Conservation (phyloP, 2,797 vertebrate species). For the Leptoclinus maculatus region DNA sequence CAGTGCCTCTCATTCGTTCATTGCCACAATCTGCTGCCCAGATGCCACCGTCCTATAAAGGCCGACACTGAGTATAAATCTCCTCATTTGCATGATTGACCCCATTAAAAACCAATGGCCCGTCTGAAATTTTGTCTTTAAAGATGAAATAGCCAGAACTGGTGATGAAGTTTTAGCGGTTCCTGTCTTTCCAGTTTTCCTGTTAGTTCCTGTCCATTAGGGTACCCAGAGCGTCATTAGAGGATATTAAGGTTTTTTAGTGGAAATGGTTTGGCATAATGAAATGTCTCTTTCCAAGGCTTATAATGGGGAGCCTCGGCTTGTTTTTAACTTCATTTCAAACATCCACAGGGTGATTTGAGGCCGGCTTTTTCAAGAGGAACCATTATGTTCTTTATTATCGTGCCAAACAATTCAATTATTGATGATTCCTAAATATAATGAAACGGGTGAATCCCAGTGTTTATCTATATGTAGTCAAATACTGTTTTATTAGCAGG, state of each 20-base stretch:
- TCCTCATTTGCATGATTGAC: conserved; percentile 52
- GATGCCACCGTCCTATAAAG: conserved; percentile 49
- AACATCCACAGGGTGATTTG: neutral
- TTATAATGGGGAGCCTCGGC: conserved; percentile 25
- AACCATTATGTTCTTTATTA: neutral
- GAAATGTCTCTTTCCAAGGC: conserved; percentile 32
- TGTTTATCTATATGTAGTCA: neutral
- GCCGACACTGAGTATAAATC: conserved; percentile 47
- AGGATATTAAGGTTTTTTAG: conserved; percentile 42
- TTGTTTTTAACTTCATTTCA: conserved; percentile 37
- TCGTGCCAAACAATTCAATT: neutral
- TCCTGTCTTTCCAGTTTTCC: conserved; percentile 49
- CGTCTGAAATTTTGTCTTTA: conserved; percentile 49
- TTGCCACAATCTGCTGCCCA: conserved; percentile 37
- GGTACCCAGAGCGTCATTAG: conserved; percentile 45
- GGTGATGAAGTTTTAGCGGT: conserved; percentile 40
- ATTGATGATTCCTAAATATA: neutral
- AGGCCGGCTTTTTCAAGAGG: neutral
- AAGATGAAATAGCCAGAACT: conserved; percentile 35
- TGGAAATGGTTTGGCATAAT: conserved; percentile 43
- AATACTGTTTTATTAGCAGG: conserved; percentile 13
- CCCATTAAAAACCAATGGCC: conserved; percentile 55
- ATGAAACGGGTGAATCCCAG: neutral
- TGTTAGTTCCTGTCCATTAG: conserved; percentile 57
- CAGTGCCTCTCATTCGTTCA: conserved; percentile 13